These are phyloP conservation scores for Tragelaphus buxtoni DNA, from an alignment of 2,113 vertebrate genomes.

Conservation along the genomic window DNA sequence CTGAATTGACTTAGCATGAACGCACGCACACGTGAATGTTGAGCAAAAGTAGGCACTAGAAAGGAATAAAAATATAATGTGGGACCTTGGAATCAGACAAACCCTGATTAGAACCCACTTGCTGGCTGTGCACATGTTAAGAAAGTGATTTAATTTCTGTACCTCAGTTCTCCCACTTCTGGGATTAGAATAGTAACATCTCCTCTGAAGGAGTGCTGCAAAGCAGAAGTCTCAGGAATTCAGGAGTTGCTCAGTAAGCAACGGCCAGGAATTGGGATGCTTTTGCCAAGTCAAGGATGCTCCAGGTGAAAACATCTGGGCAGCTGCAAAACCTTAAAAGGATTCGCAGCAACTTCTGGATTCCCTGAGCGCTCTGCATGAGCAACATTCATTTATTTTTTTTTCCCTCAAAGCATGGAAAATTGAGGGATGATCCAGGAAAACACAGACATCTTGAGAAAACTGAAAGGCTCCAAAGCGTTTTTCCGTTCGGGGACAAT, in stretches of 20 bases:
- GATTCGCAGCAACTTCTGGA: background rate
- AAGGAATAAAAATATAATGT: background rate
- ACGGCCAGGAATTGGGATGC: no score
- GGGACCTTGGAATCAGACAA: background rate
- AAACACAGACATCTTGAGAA: constrained; percentile 62
- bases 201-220: background rate
- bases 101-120: background rate
- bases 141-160: background rate
- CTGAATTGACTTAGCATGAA: background rate
- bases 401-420: constrained; percentile 2
- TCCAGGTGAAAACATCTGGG: background rate
- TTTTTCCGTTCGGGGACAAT: constrained; percentile 47
- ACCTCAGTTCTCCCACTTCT: background rate
- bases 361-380: background rate
- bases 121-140: background rate
- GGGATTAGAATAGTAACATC: accelerated
- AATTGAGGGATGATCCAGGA: constrained; percentile 27
- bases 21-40: accelerated
- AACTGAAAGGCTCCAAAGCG: constrained; percentile 43
- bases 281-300: background rate
- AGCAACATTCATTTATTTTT: background rate
- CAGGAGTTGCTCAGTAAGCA: background rate
- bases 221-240: background rate
- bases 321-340: background rate
- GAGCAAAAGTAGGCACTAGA: background rate